Base-by-base conservation (phyloP, 2,113 vertebrate species). In the Gambusia affinis region DNA sequence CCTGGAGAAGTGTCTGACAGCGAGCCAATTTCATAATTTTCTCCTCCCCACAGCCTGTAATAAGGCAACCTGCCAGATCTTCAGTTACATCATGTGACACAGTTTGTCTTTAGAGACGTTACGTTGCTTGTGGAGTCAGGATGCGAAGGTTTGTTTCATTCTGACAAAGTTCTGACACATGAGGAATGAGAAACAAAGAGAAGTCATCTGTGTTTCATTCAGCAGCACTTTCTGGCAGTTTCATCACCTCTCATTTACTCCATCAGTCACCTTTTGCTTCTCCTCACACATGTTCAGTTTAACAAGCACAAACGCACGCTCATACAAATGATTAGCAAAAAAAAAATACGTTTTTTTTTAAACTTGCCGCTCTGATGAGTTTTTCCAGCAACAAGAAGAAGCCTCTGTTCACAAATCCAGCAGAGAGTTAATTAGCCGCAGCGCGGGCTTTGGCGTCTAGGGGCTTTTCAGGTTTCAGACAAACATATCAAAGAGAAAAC, bases 191-290 rank as follows among this genome's bases (percentile, higher is more conserved):
- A 65, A 73, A 67, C 29, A 68, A 65, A 73, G 63, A 70, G 75
- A 75, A 30, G 11, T 70, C 24, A 60, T 68, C 84, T 47, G 64
- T 57, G 65, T 77, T 87, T 79, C 63, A 47, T 60, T 47, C 39
- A 75, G 75, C 33, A 37, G 64, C 67, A 69, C 62, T 85, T 85
- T 82, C 88, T 62, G 63, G 12, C 8, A 1, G 75, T 87, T 87
- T 89, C 85, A 88, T 86, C 84, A 89, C 75, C 60, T 72, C 64
- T 80, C 63, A 71, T 90, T 83, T 80, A 87, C 70, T 64, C 72
- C 42, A 28, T 64, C 28, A 0, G 30, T 60, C 57, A 35, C 72
- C 60, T 61, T 42, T 69, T 61, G 24, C 64, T 64, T 68, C 66
- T 65, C 66, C 64, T n/a, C 31, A 30, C 39, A 66, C 60, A 64